A percentile compares a stretch with the other conserved stretches of the same genome.
These are phyloP conservation scores for Cricetomys ansorgei DNA, from an alignment of 2,113 vertebrate species.

Conservation along the genomic window DNA sequence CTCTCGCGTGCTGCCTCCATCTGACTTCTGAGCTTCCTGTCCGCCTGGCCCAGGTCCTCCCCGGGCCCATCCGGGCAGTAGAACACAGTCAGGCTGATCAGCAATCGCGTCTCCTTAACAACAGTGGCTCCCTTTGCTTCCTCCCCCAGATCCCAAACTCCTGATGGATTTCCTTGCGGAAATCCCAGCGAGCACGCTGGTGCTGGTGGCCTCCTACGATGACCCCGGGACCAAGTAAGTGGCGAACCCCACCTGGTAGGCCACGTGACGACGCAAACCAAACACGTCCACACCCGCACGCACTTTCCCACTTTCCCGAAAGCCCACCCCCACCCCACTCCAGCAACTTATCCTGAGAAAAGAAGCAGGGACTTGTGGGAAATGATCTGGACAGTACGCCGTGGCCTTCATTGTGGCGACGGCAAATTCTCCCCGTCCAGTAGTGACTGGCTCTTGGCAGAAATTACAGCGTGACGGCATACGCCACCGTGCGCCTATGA, in stretches of 20 bases:
- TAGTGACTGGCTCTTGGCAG: background rate
- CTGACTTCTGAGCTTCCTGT: background rate
- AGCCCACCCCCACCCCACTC: background rate
- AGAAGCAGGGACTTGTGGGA: background rate
- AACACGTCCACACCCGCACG: background rate
- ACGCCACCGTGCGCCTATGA: too few relatives aligned
- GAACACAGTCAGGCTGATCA: background rate
- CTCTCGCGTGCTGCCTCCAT: rapidly evolving
- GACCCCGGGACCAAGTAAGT: constrained; percentile 92
- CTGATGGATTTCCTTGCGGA: constrained; percentile 86
- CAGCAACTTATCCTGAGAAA: background rate
- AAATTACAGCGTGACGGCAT: background rate
- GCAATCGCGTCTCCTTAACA: background rate
- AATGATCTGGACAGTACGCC: background rate
- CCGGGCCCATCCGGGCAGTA: rapidly evolving
- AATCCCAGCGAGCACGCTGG: constrained; percentile 84
- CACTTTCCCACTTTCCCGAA: background rate
- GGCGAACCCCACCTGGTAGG: background rate
- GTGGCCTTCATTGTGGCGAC: too few relatives aligned
- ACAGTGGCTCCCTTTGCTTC: background rate
- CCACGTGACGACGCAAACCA: rapidly evolving
- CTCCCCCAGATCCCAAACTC: constrained; percentile 76
- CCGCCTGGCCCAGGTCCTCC: background rate
- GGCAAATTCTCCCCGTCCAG: background rate
- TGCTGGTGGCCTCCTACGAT: constrained; percentile 90